phyloP scores from a whole-genome alignment of 2,113 vertebrate species.

The Aldabrachelys gigantea region DNA sequence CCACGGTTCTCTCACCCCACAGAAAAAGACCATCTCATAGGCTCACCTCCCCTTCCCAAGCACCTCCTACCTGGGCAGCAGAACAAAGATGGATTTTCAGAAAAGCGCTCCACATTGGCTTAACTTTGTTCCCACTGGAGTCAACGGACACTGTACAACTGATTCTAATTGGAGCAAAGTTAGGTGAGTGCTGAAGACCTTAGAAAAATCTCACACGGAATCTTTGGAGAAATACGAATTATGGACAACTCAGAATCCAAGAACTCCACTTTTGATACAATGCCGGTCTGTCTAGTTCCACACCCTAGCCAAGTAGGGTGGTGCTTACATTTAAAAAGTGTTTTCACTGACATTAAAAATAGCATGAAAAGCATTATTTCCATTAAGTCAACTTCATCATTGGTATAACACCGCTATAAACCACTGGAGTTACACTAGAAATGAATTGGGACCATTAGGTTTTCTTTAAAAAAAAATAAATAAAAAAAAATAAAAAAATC shows the following conservation, averaged over 20 bases:
- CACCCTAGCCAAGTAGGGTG: neutral
- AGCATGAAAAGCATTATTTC: neutral
- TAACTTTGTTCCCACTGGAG: accelerated
- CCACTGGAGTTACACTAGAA: neutral
- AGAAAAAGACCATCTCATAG: neutral
- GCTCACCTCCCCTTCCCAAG: neutral
- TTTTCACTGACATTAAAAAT: neutral
- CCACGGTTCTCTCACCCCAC: neutral
- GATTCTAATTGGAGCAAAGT: neutral
- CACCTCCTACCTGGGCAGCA: neutral
- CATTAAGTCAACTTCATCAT: neutral
- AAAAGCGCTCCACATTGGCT: accelerated
- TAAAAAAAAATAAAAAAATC: neutral
- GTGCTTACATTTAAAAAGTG: neutral
- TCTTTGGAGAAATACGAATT: neutral
- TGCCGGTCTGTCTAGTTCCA: neutral
- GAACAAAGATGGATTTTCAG: accelerated
- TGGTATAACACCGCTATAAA: neutral
- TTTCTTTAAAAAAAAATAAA: neutral
- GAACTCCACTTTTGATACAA: neutral
- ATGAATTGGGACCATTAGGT: neutral
- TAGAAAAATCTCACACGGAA: neutral
- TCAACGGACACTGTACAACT: neutral
- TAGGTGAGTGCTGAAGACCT: neutral
- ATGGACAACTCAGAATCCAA: accelerated